Percentiles rank a stretch among this genome's conserved stretches.
These are phyloP conservation scores for Patella depressa DNA, from an alignment of 2,888 invertebrate genomes.

Conservation along the genomic window DNA sequence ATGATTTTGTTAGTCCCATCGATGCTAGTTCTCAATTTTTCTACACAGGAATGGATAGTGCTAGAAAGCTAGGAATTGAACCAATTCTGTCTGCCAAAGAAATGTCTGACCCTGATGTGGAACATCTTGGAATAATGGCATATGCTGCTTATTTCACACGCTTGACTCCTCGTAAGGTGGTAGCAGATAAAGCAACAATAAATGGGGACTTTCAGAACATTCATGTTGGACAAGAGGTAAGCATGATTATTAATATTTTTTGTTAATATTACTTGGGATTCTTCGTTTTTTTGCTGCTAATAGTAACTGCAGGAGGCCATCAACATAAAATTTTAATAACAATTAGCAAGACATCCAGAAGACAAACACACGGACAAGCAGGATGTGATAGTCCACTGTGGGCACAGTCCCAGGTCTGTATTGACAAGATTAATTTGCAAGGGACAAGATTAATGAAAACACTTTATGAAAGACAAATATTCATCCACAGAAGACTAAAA, in stretches of 20 bases:
- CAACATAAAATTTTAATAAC: constrained; percentile 1
- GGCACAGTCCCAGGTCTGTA: no score
- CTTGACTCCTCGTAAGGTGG: constrained; percentile 48
- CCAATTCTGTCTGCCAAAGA: constrained; percentile 92
- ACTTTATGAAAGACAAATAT: no score
- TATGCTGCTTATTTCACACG: constrained; percentile 94
- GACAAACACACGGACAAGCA: not conserved
- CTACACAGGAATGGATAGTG: constrained; percentile 76
- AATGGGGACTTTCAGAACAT: constrained; percentile 48
- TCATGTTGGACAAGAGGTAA: constrained; percentile 56
- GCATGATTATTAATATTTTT: not conserved
- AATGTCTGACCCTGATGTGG: constrained; percentile 94
- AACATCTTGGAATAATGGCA: constrained; percentile 97
- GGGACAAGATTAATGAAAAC: no score
- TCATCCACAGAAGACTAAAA: no score
- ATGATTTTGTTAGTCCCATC: no score
- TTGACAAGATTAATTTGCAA: no score
- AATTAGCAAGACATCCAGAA: not conserved
- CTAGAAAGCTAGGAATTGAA: constrained; percentile 81
- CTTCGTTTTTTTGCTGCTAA: not conserved
- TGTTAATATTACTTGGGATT: not conserved
- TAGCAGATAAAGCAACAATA: constrained; percentile 51
- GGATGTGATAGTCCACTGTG: no score
- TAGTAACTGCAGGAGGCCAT: not conserved
- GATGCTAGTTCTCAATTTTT: no score